Base-by-base conservation (phyloP, 1,140 invertebrate species). In the Bombyx mandarina region DNA sequence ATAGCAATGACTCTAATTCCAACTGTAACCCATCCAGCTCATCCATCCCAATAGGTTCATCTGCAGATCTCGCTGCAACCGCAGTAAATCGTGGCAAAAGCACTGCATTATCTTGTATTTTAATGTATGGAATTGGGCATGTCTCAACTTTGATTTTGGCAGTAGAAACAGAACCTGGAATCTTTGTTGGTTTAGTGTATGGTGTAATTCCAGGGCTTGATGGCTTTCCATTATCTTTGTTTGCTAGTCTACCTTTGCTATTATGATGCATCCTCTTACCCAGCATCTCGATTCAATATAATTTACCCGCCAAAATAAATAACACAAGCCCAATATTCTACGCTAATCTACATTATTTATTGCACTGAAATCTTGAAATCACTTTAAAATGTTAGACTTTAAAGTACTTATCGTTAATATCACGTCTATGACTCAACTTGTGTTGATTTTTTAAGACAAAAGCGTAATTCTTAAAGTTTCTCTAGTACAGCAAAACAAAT, bases 1-100 rank as follows among this genome's bases (percentile, higher is more conserved):
- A 95, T 8, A 97, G 87, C 43, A 98, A 80, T 47, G 93, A 93
- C 86, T 98, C 96, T n/a, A 98, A 81, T 77, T 98, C 97, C 48
- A 93, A 75, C 75, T 98, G 96, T 8, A 98, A 84, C 1, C 90
- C 89, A 77, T 98, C 96, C 9, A 98, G 84, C 77, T 98, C 96
- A 63, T 97, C 96, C 83, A 89, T 89, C 1, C 84, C 85, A 51
- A 89, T 88, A 4, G 79, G 77, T 63, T 89, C 86, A 66, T 88
- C 88, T n/a, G 82, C 70, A 50, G 88, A 82, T 60, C 88, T 70
- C 2, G 82, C 73, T 42, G 82, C 71, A 35, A 88, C 75, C 43
- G 84, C 75, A 35, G 80, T 78, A 49, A 87, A 79, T 35, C 84
- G 66, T 22, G 88, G 85, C 54, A 88, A 73, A 57, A 69, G 68